These are phyloP conservation scores for Rhopalosiphum maidis DNA, from an alignment of 1,140 invertebrate species.

Conservation along the genomic window DNA sequence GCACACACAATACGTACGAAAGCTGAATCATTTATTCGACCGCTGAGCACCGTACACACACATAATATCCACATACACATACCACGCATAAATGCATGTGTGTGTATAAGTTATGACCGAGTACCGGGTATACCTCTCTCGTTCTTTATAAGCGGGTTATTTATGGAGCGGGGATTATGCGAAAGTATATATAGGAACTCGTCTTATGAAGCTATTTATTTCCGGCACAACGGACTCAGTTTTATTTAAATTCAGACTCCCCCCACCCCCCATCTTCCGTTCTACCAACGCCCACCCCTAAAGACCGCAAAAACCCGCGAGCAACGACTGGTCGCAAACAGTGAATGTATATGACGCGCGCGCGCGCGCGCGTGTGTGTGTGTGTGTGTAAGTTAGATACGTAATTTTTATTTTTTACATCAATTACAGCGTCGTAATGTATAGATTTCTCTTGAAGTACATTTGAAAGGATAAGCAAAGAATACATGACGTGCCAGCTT, in stretches of 20 bases:
- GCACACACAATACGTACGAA: constrained; percentile 20
- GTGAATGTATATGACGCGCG: not conserved
- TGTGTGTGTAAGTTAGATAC: not conserved
- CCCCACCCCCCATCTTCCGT: fast-evolving
- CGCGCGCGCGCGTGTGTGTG: too few species aligned
- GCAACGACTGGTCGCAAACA: not conserved
- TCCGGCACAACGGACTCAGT: constrained; percentile 52
- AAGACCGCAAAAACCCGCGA: not conserved
- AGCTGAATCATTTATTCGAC: constrained; percentile 53
- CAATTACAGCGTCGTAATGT: not conserved
- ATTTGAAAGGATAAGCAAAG: not conserved
- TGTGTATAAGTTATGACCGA: constrained; percentile 24
- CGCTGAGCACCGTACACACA: not conserved
- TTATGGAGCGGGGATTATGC: constrained; percentile 53
- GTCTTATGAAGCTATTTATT: constrained; percentile 58
- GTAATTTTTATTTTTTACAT: not conserved
- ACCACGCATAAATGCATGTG: too few species aligned
- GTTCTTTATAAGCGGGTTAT: constrained; percentile 54
- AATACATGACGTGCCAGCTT: not conserved
- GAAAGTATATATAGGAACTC: constrained; percentile 46
- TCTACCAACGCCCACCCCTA: not conserved
- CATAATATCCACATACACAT: constrained; percentile 1
- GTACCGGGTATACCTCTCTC: constrained; percentile 7
- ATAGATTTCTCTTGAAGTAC: not conserved
- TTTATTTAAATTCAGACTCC: constrained; percentile 47